Base-by-base conservation (phyloP, 2,797 vertebrate genomes). In the Gila robusta region DNA sequence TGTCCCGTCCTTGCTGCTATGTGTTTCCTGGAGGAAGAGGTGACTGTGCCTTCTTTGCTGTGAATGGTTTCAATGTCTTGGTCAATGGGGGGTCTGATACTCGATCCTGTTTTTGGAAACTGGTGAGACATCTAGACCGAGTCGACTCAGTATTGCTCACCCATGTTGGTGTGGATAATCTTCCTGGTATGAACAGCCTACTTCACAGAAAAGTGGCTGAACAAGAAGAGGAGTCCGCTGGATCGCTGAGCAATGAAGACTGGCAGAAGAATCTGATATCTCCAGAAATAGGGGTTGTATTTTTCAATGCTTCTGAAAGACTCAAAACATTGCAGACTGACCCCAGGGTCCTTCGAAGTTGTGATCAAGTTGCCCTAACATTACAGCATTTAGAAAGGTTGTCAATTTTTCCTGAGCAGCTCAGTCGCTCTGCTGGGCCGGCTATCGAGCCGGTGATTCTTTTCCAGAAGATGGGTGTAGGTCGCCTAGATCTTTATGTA, bases 391-490 rank as follows among this genome's bases (percentile, higher is more conserved):
- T 99, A 79, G 92, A 96, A 8, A 95, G 79, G 84, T 74, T 99
- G 82, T 93, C 94, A 2, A 95, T 99, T 66, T 83, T 26, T 0
- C 96, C 97, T 0, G 91, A 95, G 74, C 93, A 92, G 0, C 93
- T 98, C 78, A 93, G 88, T 49, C 93, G 97, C 0, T 88, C 93
- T 0, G 86, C 59, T 0, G 92, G 93, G 32, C 88, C 96, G 0
- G 83, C 73, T 1, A 90, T 96, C 0, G 95, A 97, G 85, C 98
- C 98, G 5, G 90, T 96, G 0, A 95, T 97, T 86, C 93, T 99
- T 72, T 98, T 98, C 84, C 96, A 98, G 74, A 99, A 99, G 93
- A 97, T 99, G 97, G 98, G 98, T 0, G 98, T 99, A 0, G 98
- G 98, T 4, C 93, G 97, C 0, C 84, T 99, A 87, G 98, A 99